Evolutionary conservation across 2,113 vertebrate genomes (phyloP).

Genomic region (Sphyrna mokarran): DNA sequence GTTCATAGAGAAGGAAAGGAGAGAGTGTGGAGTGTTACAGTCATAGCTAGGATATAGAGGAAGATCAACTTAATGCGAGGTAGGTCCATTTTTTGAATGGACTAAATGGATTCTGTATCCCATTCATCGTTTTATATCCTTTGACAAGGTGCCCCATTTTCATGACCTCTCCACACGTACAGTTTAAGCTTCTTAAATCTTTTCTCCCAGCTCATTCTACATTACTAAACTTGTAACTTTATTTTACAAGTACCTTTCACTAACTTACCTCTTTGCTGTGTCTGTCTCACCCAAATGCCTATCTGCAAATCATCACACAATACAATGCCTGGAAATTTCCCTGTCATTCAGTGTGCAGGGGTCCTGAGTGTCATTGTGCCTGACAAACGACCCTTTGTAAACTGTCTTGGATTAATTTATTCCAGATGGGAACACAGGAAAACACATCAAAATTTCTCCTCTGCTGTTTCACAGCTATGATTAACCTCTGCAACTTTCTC

Average conservation of each 20-base stretch:
- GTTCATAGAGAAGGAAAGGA: too few species aligned
- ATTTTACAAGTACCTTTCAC: neutral
- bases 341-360: neutral
- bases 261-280: neutral
- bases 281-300: neutral
- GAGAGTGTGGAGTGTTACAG: too few species aligned
- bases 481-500: neutral
- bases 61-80: too few species aligned
- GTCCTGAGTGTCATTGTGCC: slow-evolving; percentile 14
- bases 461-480: neutral
- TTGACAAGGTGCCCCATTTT: neutral
- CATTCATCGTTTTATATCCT: neutral
- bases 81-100: too few species aligned
- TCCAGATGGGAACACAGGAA: slow-evolving; percentile 18
- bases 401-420: slow-evolving; percentile 17
- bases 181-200: neutral
- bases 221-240: neutral
- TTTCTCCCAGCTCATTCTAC: neutral
- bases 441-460: neutral
- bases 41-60: too few species aligned
- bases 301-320: neutral
- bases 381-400: slow-evolving; percentile 1
- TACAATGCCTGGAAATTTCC: neutral
- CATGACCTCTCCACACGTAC: neutral
- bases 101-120: too few species aligned